These are phyloP conservation scores for Reticulitermes speratus DNA, from an alignment of 1,140 invertebrate species.

Conservation along the genomic window DNA sequence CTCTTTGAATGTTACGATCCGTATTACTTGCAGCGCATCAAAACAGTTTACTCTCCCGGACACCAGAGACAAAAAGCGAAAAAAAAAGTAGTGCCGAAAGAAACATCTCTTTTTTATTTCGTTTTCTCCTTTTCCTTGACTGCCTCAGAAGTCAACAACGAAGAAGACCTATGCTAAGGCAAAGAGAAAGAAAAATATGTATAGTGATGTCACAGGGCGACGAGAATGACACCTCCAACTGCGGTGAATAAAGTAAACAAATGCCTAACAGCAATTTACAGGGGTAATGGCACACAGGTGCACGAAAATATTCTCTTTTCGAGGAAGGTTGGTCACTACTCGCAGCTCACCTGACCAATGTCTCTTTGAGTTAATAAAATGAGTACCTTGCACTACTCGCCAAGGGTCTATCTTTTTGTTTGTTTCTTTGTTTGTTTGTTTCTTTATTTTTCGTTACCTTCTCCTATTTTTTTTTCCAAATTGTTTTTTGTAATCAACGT, in stretches of 20 bases:
- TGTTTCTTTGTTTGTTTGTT: no score
- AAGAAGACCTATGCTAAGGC: not conserved
- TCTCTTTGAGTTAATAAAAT: no score
- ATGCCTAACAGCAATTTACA: no score
- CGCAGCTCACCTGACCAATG: no score
- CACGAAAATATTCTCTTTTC: no score
- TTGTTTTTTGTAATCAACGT: no score
- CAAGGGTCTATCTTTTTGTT: no score
- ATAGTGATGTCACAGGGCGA: not conserved
- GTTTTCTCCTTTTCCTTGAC: not conserved
- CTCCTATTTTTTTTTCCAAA: no score
- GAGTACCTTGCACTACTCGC: no score
- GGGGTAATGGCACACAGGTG: no score
- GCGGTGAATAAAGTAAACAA: not conserved
- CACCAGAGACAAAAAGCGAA: not conserved
- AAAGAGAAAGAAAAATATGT: not conserved
- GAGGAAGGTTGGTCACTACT: no score
- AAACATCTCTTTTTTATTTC: constrained; percentile 12
- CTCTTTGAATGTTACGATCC: not conserved
- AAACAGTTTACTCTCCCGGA: constrained; percentile 9
- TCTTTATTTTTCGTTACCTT: no score
- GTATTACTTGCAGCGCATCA: not conserved
- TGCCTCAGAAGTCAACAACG: not conserved
- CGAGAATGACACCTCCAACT: not conserved
- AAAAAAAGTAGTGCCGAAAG: not conserved